Conservation (phyloP, 2,113 vertebrate genomes). For the Zingel zingel region DNA sequence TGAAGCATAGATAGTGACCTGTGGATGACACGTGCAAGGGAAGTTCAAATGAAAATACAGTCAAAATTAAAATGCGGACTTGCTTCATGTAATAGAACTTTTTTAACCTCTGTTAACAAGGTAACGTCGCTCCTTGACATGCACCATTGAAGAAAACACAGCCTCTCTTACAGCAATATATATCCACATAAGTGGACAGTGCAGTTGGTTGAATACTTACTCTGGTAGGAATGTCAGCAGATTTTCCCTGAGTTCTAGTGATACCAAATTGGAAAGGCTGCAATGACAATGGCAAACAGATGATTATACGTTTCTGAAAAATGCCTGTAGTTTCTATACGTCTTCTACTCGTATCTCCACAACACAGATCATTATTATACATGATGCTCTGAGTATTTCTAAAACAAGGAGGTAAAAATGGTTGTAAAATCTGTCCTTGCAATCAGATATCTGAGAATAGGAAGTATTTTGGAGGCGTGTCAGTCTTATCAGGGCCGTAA, state of each 20-base stretch:
- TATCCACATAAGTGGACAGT: not conserved
- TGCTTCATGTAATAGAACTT: not conserved
- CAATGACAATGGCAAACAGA: conserved; percentile 58
- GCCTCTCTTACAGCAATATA: not conserved
- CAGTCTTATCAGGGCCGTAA: conserved; percentile 66
- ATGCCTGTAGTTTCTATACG: not conserved
- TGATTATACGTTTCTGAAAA: conserved; percentile 8
- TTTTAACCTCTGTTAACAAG: not conserved
- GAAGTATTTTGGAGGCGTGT: conserved; percentile 71
- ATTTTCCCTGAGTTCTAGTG: conserved; percentile 98
- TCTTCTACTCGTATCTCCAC: not conserved
- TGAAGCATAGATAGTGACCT: conserved; percentile 94
- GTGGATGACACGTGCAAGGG: conserved; percentile 56
- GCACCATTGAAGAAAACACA: not conserved
- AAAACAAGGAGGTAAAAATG: conserved; percentile 23
- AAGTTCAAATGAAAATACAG: conserved; percentile 19
- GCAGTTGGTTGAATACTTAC: conserved; percentile 85
- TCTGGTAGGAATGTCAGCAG: conserved; percentile 95
- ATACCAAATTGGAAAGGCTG: conserved; percentile 95
- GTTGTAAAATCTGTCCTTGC: conserved; percentile 1
- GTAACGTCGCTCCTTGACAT: not conserved
- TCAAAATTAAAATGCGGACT: not conserved
- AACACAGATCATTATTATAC: not conserved
- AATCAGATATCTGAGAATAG: conserved; percentile 67
- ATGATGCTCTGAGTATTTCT: conserved; percentile 11